Evolutionary conservation across 2,888 invertebrate species (phyloP).

Genomic region (Noctua janthina): DNA sequence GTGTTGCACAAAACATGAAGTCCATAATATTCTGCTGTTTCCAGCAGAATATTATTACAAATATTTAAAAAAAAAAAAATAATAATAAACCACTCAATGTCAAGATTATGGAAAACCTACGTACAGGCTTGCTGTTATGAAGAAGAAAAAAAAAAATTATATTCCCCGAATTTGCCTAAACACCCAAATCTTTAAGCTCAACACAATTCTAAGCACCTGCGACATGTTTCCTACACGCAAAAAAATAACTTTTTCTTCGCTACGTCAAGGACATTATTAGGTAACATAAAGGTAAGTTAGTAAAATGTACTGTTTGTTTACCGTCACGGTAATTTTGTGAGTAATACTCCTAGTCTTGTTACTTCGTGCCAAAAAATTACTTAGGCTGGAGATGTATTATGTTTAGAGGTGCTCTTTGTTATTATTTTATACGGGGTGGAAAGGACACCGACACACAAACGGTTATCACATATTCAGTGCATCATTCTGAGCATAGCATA

Average conservation of each 20-base stretch:
- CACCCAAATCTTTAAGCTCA: not conserved
- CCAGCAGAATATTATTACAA: no score
- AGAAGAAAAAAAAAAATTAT: not conserved
- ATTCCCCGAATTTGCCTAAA: not conserved
- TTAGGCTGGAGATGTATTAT: conserved; percentile 6
- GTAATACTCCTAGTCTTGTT: conserved; percentile 14
- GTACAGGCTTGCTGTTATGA: no score
- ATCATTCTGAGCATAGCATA: no score
- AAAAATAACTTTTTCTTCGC: not conserved
- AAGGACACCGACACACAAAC: no score
- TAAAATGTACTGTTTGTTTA: conserved; percentile 40
- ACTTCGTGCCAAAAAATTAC: conserved; percentile 19
- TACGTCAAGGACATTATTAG: conserved; percentile 7
- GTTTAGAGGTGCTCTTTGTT: not conserved
- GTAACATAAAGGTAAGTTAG: conserved; percentile 13
- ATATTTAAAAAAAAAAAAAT: no score
- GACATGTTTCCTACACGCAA: not conserved
- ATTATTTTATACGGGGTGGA: no score
- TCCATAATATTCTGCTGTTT: no score
- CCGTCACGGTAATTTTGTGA: conserved; percentile 24
- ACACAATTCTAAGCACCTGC: not conserved
- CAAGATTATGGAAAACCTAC: no score
- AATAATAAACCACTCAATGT: no score
- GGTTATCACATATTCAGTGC: no score
- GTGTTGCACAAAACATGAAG: no score